phyloP scores from a whole-genome alignment of 2,113 vertebrate species.

The Callospermophilus lateralis region DNA sequence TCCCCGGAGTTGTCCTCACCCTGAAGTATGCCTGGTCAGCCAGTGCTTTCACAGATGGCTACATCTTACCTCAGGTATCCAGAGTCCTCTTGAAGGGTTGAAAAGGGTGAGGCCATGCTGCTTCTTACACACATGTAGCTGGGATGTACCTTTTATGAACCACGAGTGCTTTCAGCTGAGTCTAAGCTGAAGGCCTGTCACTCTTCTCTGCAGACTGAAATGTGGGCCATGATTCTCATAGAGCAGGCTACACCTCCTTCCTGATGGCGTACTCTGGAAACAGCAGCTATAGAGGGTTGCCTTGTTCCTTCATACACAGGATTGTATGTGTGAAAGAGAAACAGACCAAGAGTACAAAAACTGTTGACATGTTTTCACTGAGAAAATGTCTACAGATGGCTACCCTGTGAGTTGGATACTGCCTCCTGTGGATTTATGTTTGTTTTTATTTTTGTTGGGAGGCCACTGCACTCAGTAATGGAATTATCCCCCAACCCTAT shows the following conservation, averaged over 20 bases:
- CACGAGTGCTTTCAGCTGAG: accelerated
- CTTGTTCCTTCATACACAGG: not conserved
- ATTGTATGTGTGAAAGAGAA: not conserved
- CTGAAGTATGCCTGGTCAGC: not conserved
- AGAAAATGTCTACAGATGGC: not conserved
- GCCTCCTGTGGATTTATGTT: not conserved
- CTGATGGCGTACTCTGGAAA: not conserved
- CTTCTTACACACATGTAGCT: accelerated
- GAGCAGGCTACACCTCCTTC: not conserved
- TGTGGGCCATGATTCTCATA: not conserved
- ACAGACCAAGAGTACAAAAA: not conserved
- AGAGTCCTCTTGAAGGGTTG: not conserved
- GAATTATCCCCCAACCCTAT: not conserved
- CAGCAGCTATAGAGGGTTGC: not conserved
- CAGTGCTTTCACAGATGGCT: not conserved
- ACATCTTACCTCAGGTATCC: not conserved
- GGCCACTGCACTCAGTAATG: not conserved
- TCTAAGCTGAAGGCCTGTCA: not conserved
- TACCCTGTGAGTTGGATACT: not conserved
- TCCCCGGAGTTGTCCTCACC: not conserved
- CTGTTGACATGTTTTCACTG: not conserved
- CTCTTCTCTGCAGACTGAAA: not conserved
- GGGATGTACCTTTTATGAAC: not conserved
- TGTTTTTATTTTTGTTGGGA: not conserved
- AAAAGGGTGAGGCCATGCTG: accelerated